Conservation (phyloP, 2,888 invertebrate species). For the Euclidia mi region DNA sequence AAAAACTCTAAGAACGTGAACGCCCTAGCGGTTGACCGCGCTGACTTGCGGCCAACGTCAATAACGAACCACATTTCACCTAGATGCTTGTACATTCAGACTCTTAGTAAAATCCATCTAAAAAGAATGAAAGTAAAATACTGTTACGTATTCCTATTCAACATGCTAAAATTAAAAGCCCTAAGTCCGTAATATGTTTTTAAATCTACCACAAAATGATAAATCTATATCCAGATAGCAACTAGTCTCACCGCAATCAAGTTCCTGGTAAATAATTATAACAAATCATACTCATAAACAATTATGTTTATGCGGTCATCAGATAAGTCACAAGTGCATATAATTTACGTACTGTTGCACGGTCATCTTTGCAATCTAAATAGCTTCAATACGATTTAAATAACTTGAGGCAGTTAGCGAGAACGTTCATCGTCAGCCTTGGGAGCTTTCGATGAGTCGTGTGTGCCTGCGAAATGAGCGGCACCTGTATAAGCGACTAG, state of each 20-base stretch:
- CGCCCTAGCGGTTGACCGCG: too few relatives aligned
- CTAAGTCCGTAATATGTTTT: too few relatives aligned
- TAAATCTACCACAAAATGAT: too few relatives aligned
- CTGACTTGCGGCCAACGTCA: too few relatives aligned
- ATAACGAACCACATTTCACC: too few relatives aligned
- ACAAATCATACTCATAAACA: neutral
- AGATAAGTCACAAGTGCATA: conserved; percentile 25
- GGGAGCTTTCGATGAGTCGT: conserved; percentile 69
- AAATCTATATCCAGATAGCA: too few relatives aligned
- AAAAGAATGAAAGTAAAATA: too few relatives aligned
- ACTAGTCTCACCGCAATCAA: neutral
- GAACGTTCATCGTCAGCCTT: conserved; percentile 64
- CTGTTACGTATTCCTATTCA: too few relatives aligned
- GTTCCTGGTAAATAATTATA: conserved; percentile 3
- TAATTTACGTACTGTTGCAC: conserved; percentile 30
- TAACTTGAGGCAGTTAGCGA: conserved; percentile 44
- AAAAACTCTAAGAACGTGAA: too few relatives aligned
- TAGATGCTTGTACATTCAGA: too few relatives aligned
- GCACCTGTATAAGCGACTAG: neutral
- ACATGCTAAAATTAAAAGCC: too few relatives aligned
- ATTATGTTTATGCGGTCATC: conserved; percentile 16
- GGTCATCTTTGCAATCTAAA: conserved; percentile 49
- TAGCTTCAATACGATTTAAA: conserved; percentile 47
- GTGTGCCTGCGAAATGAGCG: conserved; percentile 54
- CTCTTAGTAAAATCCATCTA: too few relatives aligned